Base-by-base conservation (phyloP, 2,113 vertebrate genomes). In the Cyprinodon brontotheroides region DNA sequence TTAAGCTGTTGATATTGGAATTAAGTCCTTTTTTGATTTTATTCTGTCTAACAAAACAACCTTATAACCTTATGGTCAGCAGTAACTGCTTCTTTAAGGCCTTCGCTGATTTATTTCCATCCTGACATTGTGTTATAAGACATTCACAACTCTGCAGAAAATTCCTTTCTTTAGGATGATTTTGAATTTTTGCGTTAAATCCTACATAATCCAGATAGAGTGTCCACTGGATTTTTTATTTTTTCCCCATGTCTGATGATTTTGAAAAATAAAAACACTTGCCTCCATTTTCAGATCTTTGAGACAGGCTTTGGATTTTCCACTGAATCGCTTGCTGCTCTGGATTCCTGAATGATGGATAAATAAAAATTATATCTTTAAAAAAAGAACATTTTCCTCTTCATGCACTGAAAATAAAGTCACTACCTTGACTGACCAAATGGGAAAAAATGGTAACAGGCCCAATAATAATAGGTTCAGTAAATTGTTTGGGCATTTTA, bases 271-370 rank as follows among this genome's bases (percentile, higher is more conserved):
- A 50, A 67, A 3, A 38, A 72, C n/a, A 72, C 74, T 68, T 94
- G 96, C 98, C 98, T 97, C 97, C 97, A 6, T 99, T 99, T 90
- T 99, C 98, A 62, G 98, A 98, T 89, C 98, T 96, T 86, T 97
- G 96, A 13, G 98, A 99, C 91, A 99, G 96, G 75, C 98, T 97
- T 0, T 96, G 94, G 87, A 99, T 97, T 92, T 97, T 99, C 98
- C 98, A 99, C 80, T 97, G 93, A 93, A 99, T 97, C 83, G 95
- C 96, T 87, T 99, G 97, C 81, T 98, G 97, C 64, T 99, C 97
- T 6, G 94, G 88, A 68, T 96, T 97, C 98, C 98, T 99, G 48
- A 0, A 68, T 13, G 67, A 75, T 7, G 72, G 70, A 82, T 1
- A n/a, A n/a, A 53, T 15, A 53, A 53, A 20, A 53, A 57, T 9